These are phyloP conservation scores for Xylota sylvarum DNA, from an alignment of 2,888 invertebrate genomes.

Conservation along the genomic window DNA sequence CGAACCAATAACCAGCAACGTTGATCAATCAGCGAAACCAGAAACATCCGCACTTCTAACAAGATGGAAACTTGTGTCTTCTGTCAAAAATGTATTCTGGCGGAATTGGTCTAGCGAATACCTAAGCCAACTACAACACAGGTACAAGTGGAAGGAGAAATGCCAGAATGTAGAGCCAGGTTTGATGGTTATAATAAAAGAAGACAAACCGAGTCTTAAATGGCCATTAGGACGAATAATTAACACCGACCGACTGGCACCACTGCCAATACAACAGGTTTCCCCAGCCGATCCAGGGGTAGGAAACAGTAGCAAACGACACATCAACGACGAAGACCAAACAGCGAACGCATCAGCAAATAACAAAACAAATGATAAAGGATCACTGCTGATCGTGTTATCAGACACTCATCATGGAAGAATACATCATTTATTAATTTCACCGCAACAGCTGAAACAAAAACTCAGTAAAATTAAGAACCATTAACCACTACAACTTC, in stretches of 20 bases:
- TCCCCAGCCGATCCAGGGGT: neutral
- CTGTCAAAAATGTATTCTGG: slow-evolving; percentile 6
- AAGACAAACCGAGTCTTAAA: neutral
- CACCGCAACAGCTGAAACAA: no score
- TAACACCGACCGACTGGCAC: slow-evolving; percentile 19
- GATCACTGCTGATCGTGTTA: neutral
- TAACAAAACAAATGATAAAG: neutral
- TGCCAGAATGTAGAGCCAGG: slow-evolving; percentile 26
- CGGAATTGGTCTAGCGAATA: neutral
- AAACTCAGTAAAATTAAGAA: no score
- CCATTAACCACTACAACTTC: no score
- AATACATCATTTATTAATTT: no score
- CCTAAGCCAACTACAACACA: slow-evolving; percentile 15
- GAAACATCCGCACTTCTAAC: neutral
- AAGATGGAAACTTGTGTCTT: neutral
- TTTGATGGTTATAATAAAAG: no score
- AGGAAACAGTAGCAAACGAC: no score
- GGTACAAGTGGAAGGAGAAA: slow-evolving; percentile 55
- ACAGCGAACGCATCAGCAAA: neutral
- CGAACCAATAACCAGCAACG: neutral
- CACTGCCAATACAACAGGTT: neutral
- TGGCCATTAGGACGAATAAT: slow-evolving; percentile 43
- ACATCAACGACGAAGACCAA: neutral
- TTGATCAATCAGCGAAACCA: no score
- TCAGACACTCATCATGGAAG: no score